Evolutionary conservation across 2,797 vertebrate genomes (phyloP).

Genomic region (Chelidonichthys spinosus): DNA sequence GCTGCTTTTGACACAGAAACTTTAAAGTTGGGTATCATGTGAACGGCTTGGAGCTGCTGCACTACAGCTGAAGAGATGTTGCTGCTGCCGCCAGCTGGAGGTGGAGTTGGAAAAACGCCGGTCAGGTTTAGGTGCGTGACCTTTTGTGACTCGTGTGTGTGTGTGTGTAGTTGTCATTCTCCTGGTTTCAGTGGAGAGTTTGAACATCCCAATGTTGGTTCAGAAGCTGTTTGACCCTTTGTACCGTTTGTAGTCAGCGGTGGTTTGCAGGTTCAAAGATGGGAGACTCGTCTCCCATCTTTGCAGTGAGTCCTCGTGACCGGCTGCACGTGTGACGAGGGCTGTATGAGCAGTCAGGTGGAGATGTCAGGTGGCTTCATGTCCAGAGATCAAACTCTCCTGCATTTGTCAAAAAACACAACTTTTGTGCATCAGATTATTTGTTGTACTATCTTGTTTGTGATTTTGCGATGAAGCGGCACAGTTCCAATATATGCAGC

Average conservation of each 20-base stretch:
- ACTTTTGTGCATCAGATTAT: neutral
- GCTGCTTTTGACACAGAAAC: neutral
- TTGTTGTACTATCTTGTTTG: no score
- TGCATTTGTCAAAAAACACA: neutral
- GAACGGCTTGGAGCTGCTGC: neutral
- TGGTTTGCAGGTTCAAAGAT: neutral
- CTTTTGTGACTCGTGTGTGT: neutral
- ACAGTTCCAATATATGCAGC: no score
- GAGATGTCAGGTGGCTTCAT: neutral
- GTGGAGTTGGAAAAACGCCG: neutral
- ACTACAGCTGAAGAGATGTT: no score
- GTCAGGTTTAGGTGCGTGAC: neutral
- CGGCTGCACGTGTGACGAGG: no score
- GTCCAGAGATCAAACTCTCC: neutral
- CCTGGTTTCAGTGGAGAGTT: neutral
- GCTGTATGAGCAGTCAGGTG: neutral
- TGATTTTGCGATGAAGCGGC: no score
- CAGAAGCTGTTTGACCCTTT: neutral
- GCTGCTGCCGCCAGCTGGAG: neutral
- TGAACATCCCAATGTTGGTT: neutral
- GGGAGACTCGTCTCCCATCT: neutral
- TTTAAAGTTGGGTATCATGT: neutral
- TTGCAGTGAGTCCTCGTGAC: neutral
- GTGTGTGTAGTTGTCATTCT: slow-evolving; percentile 1
- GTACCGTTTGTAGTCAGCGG: neutral